Percentiles rank a stretch among this genome's conserved stretches.
Evolutionary conservation across 1,140 invertebrate genomes (phyloP).

Genomic region (Drosophila nikananu): DNA sequence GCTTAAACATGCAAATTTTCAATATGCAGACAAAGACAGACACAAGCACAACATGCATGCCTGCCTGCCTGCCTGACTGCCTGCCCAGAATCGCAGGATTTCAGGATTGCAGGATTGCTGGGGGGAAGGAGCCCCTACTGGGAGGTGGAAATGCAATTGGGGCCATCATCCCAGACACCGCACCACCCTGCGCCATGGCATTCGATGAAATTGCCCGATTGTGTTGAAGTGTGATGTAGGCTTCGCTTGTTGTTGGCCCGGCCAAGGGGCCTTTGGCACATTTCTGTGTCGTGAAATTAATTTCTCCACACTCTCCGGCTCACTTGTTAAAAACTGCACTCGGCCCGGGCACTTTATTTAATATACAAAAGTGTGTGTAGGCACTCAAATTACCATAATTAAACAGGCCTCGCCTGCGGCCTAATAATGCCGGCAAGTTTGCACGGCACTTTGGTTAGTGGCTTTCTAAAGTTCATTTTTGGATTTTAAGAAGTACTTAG

Average conservation of each 20-base stretch:
- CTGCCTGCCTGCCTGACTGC: slow-evolving; percentile 73
- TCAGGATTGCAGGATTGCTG: neutral
- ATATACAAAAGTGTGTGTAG: slow-evolving; percentile 25
- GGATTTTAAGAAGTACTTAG: slow-evolving; percentile 27
- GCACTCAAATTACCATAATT: slow-evolving; percentile 54
- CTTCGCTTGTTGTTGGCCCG: slow-evolving; percentile 81
- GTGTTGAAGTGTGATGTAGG: slow-evolving; percentile 85
- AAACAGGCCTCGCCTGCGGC: slow-evolving; percentile 8
- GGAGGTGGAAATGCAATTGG: slow-evolving; percentile 63
- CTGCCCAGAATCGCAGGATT: slow-evolving; percentile 53
- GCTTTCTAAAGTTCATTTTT: slow-evolving; percentile 38
- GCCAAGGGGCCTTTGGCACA: slow-evolving; percentile 66
- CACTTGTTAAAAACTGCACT: slow-evolving; percentile 59
- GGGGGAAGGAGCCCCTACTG: neutral
- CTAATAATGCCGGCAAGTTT: slow-evolving; percentile 16
- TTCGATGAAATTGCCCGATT: slow-evolving; percentile 83
- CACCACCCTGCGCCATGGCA: slow-evolving; percentile 23
- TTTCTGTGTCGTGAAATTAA: slow-evolving; percentile 77
- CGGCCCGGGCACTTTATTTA: slow-evolving; percentile 32
- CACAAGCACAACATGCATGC: slow-evolving; percentile 68
- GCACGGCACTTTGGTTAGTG: slow-evolving; percentile 2
- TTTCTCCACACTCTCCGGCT: slow-evolving; percentile 49
- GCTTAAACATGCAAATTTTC: slow-evolving; percentile 84
- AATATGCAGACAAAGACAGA: slow-evolving; percentile 80
- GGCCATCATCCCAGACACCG: slow-evolving; percentile 15